A percentile compares a stretch with the other conserved stretches of the same genome.
Evolutionary conservation across 2,797 vertebrate genomes (phyloP).

Genomic region (Liparis tanakae): DNA sequence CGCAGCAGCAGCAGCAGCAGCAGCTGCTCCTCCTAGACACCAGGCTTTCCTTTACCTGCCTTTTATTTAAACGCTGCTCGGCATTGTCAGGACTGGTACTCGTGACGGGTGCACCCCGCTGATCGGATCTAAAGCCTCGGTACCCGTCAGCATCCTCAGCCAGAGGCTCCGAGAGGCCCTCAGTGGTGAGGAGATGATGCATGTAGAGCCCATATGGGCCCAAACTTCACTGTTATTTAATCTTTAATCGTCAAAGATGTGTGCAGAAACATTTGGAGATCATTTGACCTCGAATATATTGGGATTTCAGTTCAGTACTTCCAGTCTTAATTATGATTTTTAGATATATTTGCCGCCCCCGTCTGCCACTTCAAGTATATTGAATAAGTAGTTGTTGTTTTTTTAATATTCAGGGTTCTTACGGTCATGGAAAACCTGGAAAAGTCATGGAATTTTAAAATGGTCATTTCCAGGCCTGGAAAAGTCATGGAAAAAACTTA

Average conservation of each 20-base stretch:
- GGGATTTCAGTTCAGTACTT: background rate
- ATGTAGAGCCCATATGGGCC: background rate
- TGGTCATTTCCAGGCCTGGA: too few species aligned
- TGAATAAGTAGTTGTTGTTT: background rate
- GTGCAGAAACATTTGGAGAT: background rate
- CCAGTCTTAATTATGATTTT: background rate
- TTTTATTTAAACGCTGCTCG: conserved; percentile 35
- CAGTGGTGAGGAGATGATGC: background rate
- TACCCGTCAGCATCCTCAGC: background rate
- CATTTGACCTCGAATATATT: too few species aligned
- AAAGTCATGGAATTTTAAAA: too few species aligned
- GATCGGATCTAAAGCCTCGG: conserved; percentile 27
- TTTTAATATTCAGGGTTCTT: too few species aligned
- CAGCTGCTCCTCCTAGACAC: conserved; percentile 22
- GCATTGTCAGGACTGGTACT: background rate
- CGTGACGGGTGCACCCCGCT: background rate
- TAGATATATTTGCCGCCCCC: background rate
- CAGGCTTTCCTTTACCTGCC: conserved; percentile 37
- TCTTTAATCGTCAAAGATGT: background rate
- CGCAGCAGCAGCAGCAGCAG: conserved; percentile 34
- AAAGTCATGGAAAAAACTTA: too few species aligned
- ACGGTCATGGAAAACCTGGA: too few species aligned
- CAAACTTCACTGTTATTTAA: background rate
- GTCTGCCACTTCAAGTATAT: background rate
- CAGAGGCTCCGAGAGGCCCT: conserved; percentile 12